A percentile compares a stretch with the other conserved stretches of the same genome.
These are phyloP conservation scores for Alosa alosa DNA, from an alignment of 2,113 vertebrate genomes.

Conservation along the genomic window DNA sequence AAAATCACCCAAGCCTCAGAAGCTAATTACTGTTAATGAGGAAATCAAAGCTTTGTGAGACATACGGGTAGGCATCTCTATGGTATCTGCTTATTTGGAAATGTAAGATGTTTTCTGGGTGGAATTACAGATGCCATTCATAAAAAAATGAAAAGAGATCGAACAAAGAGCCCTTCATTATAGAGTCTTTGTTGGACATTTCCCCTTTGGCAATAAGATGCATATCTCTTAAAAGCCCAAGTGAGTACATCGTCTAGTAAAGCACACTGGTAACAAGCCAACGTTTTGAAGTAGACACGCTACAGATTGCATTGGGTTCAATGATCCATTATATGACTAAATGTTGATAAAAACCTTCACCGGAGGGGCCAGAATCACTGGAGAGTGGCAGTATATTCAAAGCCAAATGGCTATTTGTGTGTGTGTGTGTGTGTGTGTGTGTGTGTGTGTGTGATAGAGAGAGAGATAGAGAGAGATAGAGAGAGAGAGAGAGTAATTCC, in stretches of 20 bases:
- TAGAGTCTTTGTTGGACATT: neutral
- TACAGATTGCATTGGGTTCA: neutral
- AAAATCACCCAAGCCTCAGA: too few species aligned
- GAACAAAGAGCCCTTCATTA: neutral
- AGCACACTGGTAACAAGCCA: neutral
- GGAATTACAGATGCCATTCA: neutral
- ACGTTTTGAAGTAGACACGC: neutral
- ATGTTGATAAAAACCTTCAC: neutral
- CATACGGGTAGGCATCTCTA: neutral
- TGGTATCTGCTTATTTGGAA: neutral
- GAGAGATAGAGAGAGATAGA: neutral
- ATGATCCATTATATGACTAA: neutral
- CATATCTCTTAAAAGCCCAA: neutral
- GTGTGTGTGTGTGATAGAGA: slow-evolving; percentile 1
- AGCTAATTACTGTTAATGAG: neutral
- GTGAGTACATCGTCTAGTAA: neutral
- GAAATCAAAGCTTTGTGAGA: neutral
- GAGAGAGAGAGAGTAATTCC: neutral
- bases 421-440: slow-evolving; percentile 17
- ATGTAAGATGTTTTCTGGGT: neutral
- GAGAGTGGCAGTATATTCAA: neutral
- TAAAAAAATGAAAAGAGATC: neutral
- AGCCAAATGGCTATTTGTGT: neutral
- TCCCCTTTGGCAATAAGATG: neutral
- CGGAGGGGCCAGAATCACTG: neutral